Percentiles rank a stretch among this genome's conserved stretches.
Evolutionary conservation across 2,888 invertebrate species (phyloP).

Genomic region (Chouioia cunea): DNA sequence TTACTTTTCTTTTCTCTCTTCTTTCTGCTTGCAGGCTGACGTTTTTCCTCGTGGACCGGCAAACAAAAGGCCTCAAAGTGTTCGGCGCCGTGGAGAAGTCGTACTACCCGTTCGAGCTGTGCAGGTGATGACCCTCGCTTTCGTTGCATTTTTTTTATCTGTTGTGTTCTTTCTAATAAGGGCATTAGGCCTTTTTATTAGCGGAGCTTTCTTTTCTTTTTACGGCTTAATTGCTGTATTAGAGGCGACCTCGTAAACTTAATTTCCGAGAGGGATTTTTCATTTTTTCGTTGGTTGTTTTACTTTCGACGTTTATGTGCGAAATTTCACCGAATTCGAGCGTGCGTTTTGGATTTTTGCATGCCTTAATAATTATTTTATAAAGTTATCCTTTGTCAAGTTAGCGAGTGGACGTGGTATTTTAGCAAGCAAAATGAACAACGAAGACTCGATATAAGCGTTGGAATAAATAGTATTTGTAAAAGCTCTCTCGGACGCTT

Average conservation of each 20-base stretch:
- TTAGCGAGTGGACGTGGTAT: too few relatives aligned
- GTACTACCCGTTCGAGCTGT: slow-evolving; percentile 76
- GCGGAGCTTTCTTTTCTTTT: slow-evolving; percentile 15
- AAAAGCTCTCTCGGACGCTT: too few relatives aligned
- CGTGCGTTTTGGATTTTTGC: too few relatives aligned
- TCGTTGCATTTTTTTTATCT: not conserved
- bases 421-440: too few relatives aligned
- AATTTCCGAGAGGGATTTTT: too few relatives aligned
- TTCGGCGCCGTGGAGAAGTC: slow-evolving; percentile 76
- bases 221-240: slow-evolving; percentile 37
- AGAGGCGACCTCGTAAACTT: slow-evolving; percentile 25
- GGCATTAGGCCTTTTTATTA: slow-evolving; percentile 16
- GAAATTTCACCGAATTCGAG: not conserved
- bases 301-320: too few relatives aligned
- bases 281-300: too few relatives aligned
- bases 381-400: too few relatives aligned
- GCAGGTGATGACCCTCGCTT: slow-evolving; percentile 68
- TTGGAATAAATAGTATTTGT: too few relatives aligned
- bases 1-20: slow-evolving; percentile 8
- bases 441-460: too few relatives aligned
- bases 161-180: not conserved
- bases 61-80: slow-evolving; percentile 76
- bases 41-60: slow-evolving; percentile 68
- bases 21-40: slow-evolving; percentile 70
- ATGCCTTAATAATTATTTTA: too few relatives aligned